Conservation (phyloP, 2,797 vertebrate genomes). For the Falco biarmicus region DNA sequence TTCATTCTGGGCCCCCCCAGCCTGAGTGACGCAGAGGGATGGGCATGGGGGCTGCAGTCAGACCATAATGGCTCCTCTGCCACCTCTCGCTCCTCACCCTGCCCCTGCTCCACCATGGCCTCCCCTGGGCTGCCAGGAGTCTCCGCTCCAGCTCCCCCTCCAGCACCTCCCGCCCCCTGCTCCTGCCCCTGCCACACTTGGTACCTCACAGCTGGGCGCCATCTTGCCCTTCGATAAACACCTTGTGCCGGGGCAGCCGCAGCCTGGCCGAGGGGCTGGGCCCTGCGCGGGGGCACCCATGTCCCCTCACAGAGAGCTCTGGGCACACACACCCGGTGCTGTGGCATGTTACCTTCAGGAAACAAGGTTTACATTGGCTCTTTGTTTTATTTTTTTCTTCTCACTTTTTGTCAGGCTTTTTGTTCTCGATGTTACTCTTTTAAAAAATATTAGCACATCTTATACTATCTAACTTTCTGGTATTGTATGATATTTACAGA, state of each 20-base stretch:
- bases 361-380: too few relatives aligned
- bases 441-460: background rate
- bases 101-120: rapidly evolving
- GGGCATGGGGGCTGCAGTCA: too few relatives aligned
- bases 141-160: background rate
- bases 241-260: too few relatives aligned
- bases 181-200: background rate
- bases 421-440: background rate
- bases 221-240: background rate
- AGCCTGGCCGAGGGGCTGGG: too few relatives aligned
- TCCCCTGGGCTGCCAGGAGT: too few relatives aligned
- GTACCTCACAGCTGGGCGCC: background rate
- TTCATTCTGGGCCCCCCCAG: background rate
- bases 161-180: background rate
- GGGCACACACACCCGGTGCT: background rate
- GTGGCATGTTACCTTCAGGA: background rate
- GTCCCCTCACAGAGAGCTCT: background rate
- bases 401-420: background rate
- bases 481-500: background rate
- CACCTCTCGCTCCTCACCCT: background rate
- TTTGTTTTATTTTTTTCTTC: too few relatives aligned
- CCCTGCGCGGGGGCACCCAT: rapidly evolving
- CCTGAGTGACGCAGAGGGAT: rapidly evolving
- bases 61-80: background rate
- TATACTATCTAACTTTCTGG: background rate